Evolutionary conservation across 2,797 vertebrate genomes (phyloP).

Genomic region (Moxostoma hubbsi): DNA sequence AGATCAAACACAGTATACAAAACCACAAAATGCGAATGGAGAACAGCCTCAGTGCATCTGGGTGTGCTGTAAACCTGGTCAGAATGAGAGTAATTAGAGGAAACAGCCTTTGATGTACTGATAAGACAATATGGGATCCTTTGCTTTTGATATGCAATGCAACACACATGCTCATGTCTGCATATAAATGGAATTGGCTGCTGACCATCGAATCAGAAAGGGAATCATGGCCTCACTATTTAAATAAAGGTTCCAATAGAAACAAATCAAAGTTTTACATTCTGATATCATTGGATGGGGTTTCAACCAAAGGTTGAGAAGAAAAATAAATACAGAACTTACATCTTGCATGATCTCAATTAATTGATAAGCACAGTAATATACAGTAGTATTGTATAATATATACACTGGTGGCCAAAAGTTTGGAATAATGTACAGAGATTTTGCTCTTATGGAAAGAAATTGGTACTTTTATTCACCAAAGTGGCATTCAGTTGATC

Average conservation of each 20-base stretch:
- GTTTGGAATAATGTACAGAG: too few relatives aligned
- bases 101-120: slow-evolving; percentile 51
- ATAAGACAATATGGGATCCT: slow-evolving; percentile 47
- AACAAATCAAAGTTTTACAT: background rate
- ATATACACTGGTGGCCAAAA: too few relatives aligned
- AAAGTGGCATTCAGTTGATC: too few relatives aligned
- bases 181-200: slow-evolving; percentile 47
- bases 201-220: slow-evolving; percentile 22
- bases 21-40: background rate
- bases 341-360: too few relatives aligned
- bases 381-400: too few relatives aligned
- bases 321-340: too few relatives aligned
- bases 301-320: background rate
- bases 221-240: background rate
- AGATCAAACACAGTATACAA: slow-evolving; percentile 1
- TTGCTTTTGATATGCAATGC: slow-evolving; percentile 41
- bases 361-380: too few relatives aligned
- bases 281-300: background rate
- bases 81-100: slow-evolving; percentile 29
- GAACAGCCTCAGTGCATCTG: background rate
- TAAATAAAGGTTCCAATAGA: background rate
- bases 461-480: too few relatives aligned
- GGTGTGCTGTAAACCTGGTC: background rate
- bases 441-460: too few relatives aligned
- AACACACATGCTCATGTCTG: slow-evolving; percentile 30